These are phyloP conservation scores for Lasioglossum zephyrum DNA, from an alignment of 2,888 invertebrate genomes.

Conservation along the genomic window DNA sequence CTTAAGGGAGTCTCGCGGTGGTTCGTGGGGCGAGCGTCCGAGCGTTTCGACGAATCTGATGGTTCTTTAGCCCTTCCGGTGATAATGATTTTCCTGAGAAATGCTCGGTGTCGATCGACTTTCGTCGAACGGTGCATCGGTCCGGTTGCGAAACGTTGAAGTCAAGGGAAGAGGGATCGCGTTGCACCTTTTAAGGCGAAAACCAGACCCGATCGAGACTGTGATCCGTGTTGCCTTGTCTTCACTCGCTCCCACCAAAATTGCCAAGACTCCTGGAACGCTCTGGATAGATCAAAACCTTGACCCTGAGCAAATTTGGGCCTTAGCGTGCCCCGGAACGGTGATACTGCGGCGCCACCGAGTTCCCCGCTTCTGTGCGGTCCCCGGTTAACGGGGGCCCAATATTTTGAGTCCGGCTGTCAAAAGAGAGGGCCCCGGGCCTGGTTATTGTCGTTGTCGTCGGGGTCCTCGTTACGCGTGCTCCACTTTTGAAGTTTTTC, in stretches of 20 bases:
- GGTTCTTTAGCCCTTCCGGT: neutral
- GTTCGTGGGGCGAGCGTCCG: neutral
- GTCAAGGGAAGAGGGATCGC: slow-evolving; percentile 62
- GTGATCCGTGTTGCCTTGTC: slow-evolving; percentile 15
- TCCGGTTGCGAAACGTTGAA: slow-evolving; percentile 64
- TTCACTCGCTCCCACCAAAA: slow-evolving; percentile 3
- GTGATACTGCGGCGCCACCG: slow-evolving; percentile 14
- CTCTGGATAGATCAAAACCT: neutral
- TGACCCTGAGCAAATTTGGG: neutral
- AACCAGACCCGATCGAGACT: slow-evolving; percentile 53
- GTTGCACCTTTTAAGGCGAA: slow-evolving; percentile 67
- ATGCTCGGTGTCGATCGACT: slow-evolving; percentile 26
- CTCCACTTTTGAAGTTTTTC: slow-evolving; percentile 63
- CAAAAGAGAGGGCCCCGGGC: slow-evolving; percentile 56
- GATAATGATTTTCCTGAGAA: slow-evolving; percentile 58
- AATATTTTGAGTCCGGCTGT: slow-evolving; percentile 69
- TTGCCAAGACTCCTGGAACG: neutral
- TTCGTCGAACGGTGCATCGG: slow-evolving; percentile 43
- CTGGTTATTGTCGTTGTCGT: slow-evolving; percentile 58
- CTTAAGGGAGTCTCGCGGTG: neutral
- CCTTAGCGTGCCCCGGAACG: neutral
- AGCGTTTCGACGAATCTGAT: neutral
- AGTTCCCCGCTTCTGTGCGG: slow-evolving; percentile 58
- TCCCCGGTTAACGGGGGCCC: slow-evolving; percentile 53
- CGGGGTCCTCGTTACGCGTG: slow-evolving; percentile 55